These are phyloP conservation scores for Pantherophis guttatus DNA, from an alignment of 2,113 vertebrate species.

Conservation along the genomic window DNA sequence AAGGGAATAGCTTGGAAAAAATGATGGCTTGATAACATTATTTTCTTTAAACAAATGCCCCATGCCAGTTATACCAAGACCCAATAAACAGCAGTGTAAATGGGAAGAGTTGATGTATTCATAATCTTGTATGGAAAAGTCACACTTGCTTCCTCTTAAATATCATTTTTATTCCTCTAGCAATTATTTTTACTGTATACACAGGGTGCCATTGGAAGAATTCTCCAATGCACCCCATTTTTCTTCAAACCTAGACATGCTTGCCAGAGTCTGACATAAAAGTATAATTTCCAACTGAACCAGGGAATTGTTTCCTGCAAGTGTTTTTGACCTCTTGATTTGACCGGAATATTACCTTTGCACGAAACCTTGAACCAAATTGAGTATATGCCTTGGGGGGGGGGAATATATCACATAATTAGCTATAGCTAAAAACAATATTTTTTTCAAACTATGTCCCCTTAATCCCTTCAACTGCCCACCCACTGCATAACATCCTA, in stretches of 20 bases:
- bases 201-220: background rate
- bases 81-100: background rate
- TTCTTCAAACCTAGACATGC: background rate
- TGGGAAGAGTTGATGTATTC: background rate
- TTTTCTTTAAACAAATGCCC: background rate
- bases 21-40: background rate
- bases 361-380: background rate
- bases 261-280: background rate
- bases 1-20: background rate
- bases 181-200: background rate
- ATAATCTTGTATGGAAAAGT: background rate
- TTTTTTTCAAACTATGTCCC: background rate
- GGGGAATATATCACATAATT: background rate
- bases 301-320: background rate
- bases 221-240: background rate
- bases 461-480: background rate
- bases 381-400: background rate
- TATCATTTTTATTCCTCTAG: background rate
- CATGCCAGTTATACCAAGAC: background rate
- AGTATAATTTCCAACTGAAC: background rate
- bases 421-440: background rate
- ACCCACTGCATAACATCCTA: background rate
- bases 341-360: background rate
- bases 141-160: background rate
- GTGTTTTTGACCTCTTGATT: background rate